These are phyloP conservation scores for Chesias legatella DNA, from an alignment of 2,888 invertebrate species.

Conservation along the genomic window DNA sequence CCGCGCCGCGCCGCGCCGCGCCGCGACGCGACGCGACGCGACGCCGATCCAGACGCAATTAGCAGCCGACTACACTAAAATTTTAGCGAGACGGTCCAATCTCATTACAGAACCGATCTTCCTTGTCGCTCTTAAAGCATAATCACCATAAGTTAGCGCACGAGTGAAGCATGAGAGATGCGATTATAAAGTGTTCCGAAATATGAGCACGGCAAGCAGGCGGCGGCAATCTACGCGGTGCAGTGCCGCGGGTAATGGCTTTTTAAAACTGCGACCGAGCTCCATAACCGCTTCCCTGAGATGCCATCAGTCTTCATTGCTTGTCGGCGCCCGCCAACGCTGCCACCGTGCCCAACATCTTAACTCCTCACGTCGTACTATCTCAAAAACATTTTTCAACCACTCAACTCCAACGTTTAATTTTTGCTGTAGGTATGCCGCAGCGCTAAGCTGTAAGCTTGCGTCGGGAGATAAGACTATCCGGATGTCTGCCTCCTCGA, in stretches of 20 bases:
- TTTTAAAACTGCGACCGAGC: constrained; percentile 81
- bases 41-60: constrained; percentile 69
- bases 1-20: too few species aligned
- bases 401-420: constrained; percentile 43
- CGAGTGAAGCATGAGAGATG: constrained; percentile 78
- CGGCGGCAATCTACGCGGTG: constrained; percentile 72
- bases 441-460: constrained; percentile 14
- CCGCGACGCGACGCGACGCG: constrained; percentile 18
- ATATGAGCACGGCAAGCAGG: constrained; percentile 62
- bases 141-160: constrained; percentile 79
- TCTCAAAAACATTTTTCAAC: constrained; percentile 59
- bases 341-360: constrained; percentile 53
- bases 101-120: constrained; percentile 78
- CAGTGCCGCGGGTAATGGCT: constrained; percentile 77
- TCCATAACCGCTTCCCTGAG: constrained; percentile 77
- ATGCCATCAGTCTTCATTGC: constrained; percentile 81
- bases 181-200: constrained; percentile 80
- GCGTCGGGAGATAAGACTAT: constrained; percentile 8
- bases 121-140: constrained; percentile 77
- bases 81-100: constrained; percentile 78
- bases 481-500: background rate
- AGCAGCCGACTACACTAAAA: constrained; percentile 76
- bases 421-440: constrained; percentile 33
- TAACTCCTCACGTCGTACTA: constrained; percentile 66
- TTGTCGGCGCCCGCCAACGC: constrained; percentile 75